A percentile compares a stretch with the other conserved stretches of the same genome.
Conservation (phyloP, 35 echinoderm and acorn worm species). For the Heliocidaris tuberculata region DNA sequence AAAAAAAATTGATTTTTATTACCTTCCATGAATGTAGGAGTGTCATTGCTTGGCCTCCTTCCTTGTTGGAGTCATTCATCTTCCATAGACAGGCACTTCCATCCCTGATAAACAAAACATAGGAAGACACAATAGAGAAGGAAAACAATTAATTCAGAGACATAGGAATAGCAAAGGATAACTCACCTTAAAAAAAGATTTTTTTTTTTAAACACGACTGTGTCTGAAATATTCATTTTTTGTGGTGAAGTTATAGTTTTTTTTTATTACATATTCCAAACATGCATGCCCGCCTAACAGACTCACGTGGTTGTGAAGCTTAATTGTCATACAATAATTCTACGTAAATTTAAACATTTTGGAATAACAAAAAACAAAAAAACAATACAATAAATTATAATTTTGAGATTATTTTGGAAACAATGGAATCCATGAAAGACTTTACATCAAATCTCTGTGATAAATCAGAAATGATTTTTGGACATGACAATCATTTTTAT, state of each 20-base stretch:
- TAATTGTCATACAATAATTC: no score
- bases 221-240: neutral
- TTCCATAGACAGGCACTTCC: conserved; percentile 63
- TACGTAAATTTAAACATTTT: no score
- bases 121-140: neutral
- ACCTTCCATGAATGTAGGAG: conserved; percentile 20
- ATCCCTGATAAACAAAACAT: conserved; percentile 57
- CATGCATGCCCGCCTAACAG: no score
- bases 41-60: neutral
- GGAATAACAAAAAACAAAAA: no score
- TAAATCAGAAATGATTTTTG: no score
- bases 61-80: conserved; percentile 33
- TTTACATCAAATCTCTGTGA: no score
- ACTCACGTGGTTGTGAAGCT: no score
- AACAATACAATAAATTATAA: no score
- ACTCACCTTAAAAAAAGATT: neutral
- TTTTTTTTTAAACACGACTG: neutral
- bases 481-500: no score
- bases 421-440: no score
- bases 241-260: neutral
- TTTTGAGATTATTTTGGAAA: no score
- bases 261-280: neutral
- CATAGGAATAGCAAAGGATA: neutral
- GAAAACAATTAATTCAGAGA: neutral
- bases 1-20: neutral